Evolutionary conservation across 2,888 invertebrate species (phyloP), one percentile per base, ranked within the genome.

Genomic region (Archaeoteleia sp.): DNA sequence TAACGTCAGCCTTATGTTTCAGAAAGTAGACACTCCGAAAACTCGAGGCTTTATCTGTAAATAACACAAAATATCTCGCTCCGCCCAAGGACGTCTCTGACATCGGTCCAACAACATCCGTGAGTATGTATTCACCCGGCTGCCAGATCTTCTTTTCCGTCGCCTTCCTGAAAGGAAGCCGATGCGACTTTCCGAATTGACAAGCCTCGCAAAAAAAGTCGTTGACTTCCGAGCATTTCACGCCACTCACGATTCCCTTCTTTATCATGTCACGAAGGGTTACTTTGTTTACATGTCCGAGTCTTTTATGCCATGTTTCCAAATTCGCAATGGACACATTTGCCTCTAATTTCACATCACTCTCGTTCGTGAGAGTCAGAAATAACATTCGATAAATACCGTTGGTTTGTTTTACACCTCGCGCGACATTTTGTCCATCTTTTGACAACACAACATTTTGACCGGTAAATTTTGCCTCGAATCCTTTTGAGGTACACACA

Each of bases 1-100:
- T n/a, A n/a, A n/a, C n/a, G n/a, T n/a, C n/a, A n/a, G n/a, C n/a
- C n/a, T 72, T 68, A 14, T 51, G 48, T 12, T 32, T 65, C 6
- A 73, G 7, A 23, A 71, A 63, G 23, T 61, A 54, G 1, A 53
- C 66, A 8, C 15, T 43, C n/a, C 25, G 13, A 10, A 25, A 60
- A 13, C 48, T 17, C 2, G 62, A 57, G n/a, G 39, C 35, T 23
- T 70, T 55, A 40, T 67, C 20, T 4, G 5, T 20, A 23, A 70
- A 63, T n/a, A 40, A 51, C 5, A 62, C 37, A 10, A 57, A 39
- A 39, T 57, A 67, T 8, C 23, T 35, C n/a, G 57, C 39, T n/a
- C 66, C 66, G n/a, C 45, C 30, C n/a, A 45, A 17, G 9, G 67
- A 67, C 4, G 15, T 12, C 2, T 32, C 54, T 7, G 49, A 13